Conservation (phyloP, 2,797 vertebrate genomes). For the Cyclura pinguis region DNA sequence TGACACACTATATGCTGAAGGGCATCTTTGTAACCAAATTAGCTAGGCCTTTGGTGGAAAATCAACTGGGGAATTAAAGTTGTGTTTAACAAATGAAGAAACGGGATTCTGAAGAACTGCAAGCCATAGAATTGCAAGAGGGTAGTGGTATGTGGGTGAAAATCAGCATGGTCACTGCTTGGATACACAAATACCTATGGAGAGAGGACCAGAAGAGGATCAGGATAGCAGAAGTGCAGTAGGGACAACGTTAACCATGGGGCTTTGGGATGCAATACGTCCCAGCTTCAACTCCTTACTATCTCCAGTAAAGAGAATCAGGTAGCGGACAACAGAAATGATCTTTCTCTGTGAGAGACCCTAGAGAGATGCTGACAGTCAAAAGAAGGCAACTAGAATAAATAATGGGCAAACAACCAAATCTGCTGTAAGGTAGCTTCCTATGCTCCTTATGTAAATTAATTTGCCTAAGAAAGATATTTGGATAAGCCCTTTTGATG, state of each 20-base stretch:
- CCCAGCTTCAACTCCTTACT: background rate
- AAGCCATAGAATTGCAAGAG: too few relatives aligned
- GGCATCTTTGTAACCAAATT: background rate
- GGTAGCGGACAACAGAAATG: background rate
- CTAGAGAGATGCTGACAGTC: background rate
- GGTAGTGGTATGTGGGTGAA: background rate
- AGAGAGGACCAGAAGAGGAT: background rate
- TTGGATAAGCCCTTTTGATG: background rate
- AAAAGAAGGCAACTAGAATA: background rate
- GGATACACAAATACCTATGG: background rate
- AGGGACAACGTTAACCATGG: background rate
- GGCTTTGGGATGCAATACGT: background rate
- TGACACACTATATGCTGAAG: background rate
- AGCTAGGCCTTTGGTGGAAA: background rate
- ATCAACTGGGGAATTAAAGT: background rate
- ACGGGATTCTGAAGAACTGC: background rate
- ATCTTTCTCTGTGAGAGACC: background rate
- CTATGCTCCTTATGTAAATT: background rate
- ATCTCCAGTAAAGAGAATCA: background rate
- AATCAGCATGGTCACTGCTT: background rate
- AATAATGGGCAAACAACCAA: background rate
- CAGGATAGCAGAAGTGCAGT: background rate
- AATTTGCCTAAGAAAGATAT: background rate
- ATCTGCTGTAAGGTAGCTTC: background rate
- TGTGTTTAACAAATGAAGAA: background rate